Conservation (phyloP, 2,113 vertebrate species). For the Albula goreensis region DNA sequence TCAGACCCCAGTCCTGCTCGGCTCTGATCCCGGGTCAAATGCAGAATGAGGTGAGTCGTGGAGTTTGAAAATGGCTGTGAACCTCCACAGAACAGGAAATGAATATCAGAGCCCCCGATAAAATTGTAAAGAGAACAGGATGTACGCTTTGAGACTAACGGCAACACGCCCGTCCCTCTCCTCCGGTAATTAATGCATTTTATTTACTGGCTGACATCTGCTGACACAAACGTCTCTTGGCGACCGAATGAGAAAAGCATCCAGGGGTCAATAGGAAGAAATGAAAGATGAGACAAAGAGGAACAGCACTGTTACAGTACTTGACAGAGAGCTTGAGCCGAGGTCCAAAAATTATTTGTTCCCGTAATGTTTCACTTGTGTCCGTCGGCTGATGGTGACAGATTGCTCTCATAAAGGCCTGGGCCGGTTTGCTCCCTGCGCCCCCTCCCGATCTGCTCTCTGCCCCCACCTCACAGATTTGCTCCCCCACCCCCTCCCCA, state of each 20-base stretch:
- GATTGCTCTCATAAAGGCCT: slow-evolving; percentile 56
- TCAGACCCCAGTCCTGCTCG: not conserved
- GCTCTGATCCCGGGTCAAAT: not conserved
- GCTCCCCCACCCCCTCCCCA: no score
- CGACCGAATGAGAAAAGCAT: not conserved
- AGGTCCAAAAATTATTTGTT: slow-evolving; percentile 52
- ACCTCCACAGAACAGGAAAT: slow-evolving; percentile 39
- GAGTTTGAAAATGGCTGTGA: slow-evolving; percentile 12
- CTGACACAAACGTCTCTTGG: slow-evolving; percentile 6
- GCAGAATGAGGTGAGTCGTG: not conserved
- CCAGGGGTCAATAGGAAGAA: slow-evolving; percentile 42
- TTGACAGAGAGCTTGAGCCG: slow-evolving; percentile 38
- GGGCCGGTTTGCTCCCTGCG: not conserved
- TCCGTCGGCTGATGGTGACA: slow-evolving; percentile 47
- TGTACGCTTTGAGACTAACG: no score
- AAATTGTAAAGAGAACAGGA: slow-evolving; percentile 15
- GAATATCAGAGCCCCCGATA: not conserved
- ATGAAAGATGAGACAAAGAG: slow-evolving; percentile 38
- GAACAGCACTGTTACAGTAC: slow-evolving; percentile 48
- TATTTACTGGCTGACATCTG: not conserved
- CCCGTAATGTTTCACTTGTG: slow-evolving; percentile 49
- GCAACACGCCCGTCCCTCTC: not conserved
- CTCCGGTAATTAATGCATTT: not conserved
- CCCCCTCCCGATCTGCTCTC: no score
- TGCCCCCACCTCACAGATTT: no score